Evolutionary conservation across 2,888 invertebrate species (phyloP), one percentile per base, ranked within the genome.

Genomic region (Aricia artaxerxes): DNA sequence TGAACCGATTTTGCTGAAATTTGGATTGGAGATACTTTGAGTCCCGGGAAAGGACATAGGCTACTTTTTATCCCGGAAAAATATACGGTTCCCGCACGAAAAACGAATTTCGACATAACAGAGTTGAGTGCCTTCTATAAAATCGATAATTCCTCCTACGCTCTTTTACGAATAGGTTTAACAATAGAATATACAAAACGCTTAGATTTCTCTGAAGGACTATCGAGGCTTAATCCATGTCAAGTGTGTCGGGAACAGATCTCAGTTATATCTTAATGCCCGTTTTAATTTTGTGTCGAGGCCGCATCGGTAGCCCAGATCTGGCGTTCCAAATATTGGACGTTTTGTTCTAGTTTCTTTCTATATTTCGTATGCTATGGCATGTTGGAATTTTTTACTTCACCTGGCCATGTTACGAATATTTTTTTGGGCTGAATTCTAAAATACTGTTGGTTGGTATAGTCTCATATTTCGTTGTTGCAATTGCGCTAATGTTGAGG

Each of bases 261-360:
- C 69, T 69, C 24, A 64, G 69, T 11, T 35, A 76, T 11, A 76
- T 76, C 57, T 57, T 57, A 76, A 76, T 76, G 57, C 35, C 31
- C 35, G 57, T 53, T 57, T 24, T 24, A 49, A 44, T 75, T 49
- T 35, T 57, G 76, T 76, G 76, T 76, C 76, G 76, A 53, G 76
- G 76, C 13, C 76, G 24, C 69, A 69, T 69, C 24, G 11, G 31
- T 53, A 75, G 24, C 75, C 76, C 44, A 76, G 76, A 57, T 76
- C 76, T 57, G 49, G 53, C 44, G 76, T 31, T 76, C 49, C 76
- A 69, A 69, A 69, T 69, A 69, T 69, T 69, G 69, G 35, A 13
- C 69, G 69, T 35, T 38, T 13, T 69, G 69, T 35, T 69, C 69
- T 38, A 69, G 64, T 69, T 69, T 69, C 35, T 69, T 69, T 35